phyloP scores from a whole-genome alignment of 2,797 vertebrate species.

The Leucoraja ocellata region DNA sequence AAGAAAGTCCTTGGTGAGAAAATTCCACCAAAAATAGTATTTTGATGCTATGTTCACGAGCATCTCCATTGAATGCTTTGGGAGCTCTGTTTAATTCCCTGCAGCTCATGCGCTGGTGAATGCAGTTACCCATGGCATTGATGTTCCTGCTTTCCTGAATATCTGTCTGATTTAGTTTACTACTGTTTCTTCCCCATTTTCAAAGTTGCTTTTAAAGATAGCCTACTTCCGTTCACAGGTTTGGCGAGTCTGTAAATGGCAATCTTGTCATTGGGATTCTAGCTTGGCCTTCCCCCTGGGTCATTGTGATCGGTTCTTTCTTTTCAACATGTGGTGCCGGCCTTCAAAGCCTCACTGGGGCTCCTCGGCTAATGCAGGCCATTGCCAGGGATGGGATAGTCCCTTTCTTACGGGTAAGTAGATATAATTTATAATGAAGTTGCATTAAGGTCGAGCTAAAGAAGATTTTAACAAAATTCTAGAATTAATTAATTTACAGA shows the following conservation, averaged over 20 bases:
- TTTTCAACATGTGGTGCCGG: conserved; percentile 93
- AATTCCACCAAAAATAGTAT: too few species aligned
- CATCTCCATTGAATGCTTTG: neutral
- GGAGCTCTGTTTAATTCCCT: neutral
- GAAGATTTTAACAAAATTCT: neutral
- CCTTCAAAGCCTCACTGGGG: conserved; percentile 87
- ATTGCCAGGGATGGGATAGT: conserved; percentile 88
- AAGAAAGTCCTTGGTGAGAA: too few species aligned
- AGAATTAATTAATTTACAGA: neutral
- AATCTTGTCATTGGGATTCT: conserved; percentile 86
- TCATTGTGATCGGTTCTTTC: conserved; percentile 93
- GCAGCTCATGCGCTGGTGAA: neutral
- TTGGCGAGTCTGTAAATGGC: conserved; percentile 83
- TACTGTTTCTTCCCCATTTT: neutral
- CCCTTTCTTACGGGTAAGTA: conserved; percentile 78
- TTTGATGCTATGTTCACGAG: neutral
- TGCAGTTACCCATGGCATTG: neutral
- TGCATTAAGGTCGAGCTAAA: neutral
- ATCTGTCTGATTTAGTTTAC: neutral
- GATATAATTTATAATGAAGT: neutral
- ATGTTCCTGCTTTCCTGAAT: neutral
- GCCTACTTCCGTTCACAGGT: conserved; percentile 53
- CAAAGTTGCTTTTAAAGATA: neutral
- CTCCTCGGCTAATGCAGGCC: conserved; percentile 85
- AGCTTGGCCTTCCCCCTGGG: conserved; percentile 94